Conservation (phyloP, 2,113 vertebrate species). For the Desmodus rotundus region DNA sequence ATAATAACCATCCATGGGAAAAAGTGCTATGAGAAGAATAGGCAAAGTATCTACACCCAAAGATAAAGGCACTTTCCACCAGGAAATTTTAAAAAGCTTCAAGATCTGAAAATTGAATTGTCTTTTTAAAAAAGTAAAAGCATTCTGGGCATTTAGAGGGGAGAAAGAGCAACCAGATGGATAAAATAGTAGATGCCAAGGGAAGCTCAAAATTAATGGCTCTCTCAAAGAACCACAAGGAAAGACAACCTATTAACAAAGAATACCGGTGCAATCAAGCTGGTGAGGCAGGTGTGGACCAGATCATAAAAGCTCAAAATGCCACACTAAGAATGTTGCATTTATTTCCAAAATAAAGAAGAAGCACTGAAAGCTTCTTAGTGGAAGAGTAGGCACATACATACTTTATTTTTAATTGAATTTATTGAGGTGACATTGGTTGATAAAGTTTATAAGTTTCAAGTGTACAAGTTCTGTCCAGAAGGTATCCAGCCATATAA, state of each 20-base stretch:
- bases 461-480: not conserved
- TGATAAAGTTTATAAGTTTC: not conserved
- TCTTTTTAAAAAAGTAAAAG: not conserved
- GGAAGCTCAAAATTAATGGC: not conserved
- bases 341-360: not conserved
- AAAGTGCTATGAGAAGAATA: not conserved
- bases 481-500: no score
- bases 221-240: not conserved
- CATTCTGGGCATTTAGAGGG: not conserved
- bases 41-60: not conserved
- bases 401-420: not conserved
- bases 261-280: not conserved
- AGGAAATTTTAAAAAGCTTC: not conserved
- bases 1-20: not conserved
- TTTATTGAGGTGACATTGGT: not conserved
- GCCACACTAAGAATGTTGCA: not conserved
- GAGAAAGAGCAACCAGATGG: not conserved
- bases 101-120: slow-evolving; percentile 9
- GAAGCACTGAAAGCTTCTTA: not conserved
- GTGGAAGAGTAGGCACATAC: not conserved
- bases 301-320: not conserved
- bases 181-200: not conserved
- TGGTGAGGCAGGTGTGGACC: not conserved
- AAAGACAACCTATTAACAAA: not conserved
- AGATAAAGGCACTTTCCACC: not conserved